These are phyloP conservation scores for Crypturellus tataupa DNA, from an alignment of 2,797 vertebrate species.

Conservation along the genomic window DNA sequence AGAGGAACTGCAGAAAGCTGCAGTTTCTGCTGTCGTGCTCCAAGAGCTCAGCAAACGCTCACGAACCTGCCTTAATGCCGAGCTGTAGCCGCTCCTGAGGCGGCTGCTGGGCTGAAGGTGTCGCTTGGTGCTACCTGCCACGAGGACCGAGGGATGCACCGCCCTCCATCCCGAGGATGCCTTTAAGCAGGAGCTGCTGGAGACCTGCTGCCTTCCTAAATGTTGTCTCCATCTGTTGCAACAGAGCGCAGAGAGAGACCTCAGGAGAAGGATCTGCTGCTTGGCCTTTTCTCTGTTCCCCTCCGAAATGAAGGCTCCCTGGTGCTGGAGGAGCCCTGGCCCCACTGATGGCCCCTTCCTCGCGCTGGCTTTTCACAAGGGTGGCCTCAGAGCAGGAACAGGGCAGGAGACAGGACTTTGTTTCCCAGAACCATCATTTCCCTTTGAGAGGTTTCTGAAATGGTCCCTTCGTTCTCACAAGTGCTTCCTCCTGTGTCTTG, in stretches of 20 bases:
- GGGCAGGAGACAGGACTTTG: not conserved
- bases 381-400: not conserved
- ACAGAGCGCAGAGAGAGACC: not conserved
- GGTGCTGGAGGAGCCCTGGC: not conserved
- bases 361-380: not conserved
- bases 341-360: not conserved
- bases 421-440: not conserved
- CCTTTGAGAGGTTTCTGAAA: no score
- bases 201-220: rapidly evolving
- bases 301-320: not conserved
- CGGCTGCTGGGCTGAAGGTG: not conserved
- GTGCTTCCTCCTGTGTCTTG: rapidly evolving
- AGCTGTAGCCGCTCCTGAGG: not conserved
- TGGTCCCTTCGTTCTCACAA: rapidly evolving
- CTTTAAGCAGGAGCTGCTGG: not conserved
- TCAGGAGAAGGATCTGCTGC: not conserved
- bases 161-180: not conserved
- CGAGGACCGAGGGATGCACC: constrained; percentile 1
- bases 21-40: not conserved
- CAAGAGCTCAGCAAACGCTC: constrained; percentile 42
- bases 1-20: not conserved
- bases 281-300: not conserved
- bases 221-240: not conserved
- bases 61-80: not conserved
- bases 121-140: not conserved